Evolutionary conservation across 2,888 invertebrate species (phyloP).

Genomic region (Plagodis pulveraria): DNA sequence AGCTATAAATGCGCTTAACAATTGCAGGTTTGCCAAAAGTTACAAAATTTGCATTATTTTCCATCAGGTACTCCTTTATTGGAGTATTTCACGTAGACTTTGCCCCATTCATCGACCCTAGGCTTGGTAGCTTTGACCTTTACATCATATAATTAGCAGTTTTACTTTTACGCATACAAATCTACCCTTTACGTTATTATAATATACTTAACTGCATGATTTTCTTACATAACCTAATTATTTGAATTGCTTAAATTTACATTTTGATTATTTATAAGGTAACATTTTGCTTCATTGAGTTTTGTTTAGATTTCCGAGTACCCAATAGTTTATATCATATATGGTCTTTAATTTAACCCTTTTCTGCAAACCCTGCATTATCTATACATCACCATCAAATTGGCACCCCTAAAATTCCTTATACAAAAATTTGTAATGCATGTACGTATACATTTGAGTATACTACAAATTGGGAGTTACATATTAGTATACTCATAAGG

Average conservation of each 20-base stretch:
- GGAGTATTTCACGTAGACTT: constrained; percentile 53
- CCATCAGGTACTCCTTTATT: constrained; percentile 63
- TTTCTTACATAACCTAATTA: no score
- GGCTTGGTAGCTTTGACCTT: constrained; percentile 44
- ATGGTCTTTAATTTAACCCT: background rate
- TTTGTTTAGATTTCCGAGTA: background rate
- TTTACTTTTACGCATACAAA: no score
- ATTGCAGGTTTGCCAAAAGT: constrained; percentile 84
- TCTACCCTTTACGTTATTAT: no score
- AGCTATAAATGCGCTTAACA: constrained; percentile 71
- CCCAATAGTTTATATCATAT: background rate
- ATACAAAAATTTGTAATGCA: no score
- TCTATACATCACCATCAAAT: background rate
- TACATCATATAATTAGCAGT: no score
- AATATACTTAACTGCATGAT: no score
- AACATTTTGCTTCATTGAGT: background rate
- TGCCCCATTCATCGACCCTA: constrained; percentile 56
- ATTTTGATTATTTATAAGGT: background rate
- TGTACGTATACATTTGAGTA: no score
- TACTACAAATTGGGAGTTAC: no score
- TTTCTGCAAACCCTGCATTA: background rate
- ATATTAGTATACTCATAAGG: no score
- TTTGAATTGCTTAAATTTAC: no score
- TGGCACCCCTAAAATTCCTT: background rate
- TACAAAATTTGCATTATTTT: constrained; percentile 84